These are phyloP conservation scores for Sinhomidia bicolor DNA, from an alignment of 2,888 invertebrate species.

Conservation along the genomic window DNA sequence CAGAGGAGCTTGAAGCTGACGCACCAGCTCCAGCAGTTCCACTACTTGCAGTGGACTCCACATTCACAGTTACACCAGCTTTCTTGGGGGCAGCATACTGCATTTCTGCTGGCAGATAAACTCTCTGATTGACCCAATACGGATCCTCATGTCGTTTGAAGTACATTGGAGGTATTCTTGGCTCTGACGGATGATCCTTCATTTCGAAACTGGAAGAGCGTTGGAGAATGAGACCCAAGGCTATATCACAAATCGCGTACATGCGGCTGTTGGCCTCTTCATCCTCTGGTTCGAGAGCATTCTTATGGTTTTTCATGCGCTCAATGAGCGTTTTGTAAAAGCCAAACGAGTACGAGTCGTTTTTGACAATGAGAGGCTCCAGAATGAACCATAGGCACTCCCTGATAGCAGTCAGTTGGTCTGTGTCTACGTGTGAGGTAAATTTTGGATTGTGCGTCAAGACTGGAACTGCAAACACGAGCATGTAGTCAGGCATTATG, in stretches of 20 bases:
- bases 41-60: slow-evolving; percentile 70
- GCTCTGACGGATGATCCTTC: slow-evolving; percentile 93
- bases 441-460: slow-evolving; percentile 96
- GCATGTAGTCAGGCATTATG: slow-evolving; percentile 97
- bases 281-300: slow-evolving; percentile 92
- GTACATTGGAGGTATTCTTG: slow-evolving; percentile 94
- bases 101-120: slow-evolving; percentile 90
- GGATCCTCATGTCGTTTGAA: slow-evolving; percentile 87
- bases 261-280: slow-evolving; percentile 93
- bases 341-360: slow-evolving; percentile 96
- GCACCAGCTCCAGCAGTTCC: not conserved
- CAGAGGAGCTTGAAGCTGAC: not conserved
- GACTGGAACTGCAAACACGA: slow-evolving; percentile 97
- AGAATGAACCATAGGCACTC: slow-evolving; percentile 96
- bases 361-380: slow-evolving; percentile 95
- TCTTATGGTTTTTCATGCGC: slow-evolving; percentile 96
- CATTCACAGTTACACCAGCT: slow-evolving; percentile 81
- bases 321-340: slow-evolving; percentile 97
- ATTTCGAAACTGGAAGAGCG: slow-evolving; percentile 94
- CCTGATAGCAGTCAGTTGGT: slow-evolving; percentile 85
- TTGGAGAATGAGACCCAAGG: slow-evolving; percentile 93
- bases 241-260: slow-evolving; percentile 98
- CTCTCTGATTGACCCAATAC: slow-evolving; percentile 82
- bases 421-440: slow-evolving; percentile 88
- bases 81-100: slow-evolving; percentile 84